A percentile compares a stretch with the other conserved stretches of the same genome.
Evolutionary conservation across 2,797 vertebrate species (phyloP).

Genomic region (Chloroceryle inda): DNA sequence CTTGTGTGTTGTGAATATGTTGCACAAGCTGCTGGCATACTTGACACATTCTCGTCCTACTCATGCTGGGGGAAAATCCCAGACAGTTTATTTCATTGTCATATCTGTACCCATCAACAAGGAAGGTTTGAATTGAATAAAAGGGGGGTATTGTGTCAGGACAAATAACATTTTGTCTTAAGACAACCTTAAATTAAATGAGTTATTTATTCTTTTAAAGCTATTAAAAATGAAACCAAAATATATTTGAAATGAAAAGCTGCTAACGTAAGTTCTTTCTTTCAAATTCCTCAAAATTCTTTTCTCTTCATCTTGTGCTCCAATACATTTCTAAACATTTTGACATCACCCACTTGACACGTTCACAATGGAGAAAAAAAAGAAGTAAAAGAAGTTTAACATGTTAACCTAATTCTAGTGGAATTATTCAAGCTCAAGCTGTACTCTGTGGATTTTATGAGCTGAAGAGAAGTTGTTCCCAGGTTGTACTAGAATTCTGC

Average conservation of each 20-base stretch:
- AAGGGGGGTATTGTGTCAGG: neutral
- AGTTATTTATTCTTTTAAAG: neutral
- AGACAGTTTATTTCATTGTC: neutral
- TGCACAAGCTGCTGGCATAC: neutral
- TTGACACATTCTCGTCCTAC: neutral
- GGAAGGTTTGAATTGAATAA: neutral
- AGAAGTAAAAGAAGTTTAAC: neutral
- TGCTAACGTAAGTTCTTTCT: neutral
- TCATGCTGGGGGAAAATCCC: rapidly evolving
- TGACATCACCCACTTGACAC: neutral
- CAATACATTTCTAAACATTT: neutral
- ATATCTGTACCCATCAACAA: neutral
- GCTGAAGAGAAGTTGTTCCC: neutral
- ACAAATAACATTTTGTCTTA: neutral
- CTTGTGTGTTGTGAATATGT: neutral
- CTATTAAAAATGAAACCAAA: neutral
- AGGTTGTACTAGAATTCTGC: neutral
- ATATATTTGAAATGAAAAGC: neutral
- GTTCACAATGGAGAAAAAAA: neutral
- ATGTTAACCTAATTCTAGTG: neutral
- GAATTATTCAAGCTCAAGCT: neutral
- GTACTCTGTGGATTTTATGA: neutral
- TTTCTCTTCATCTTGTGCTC: neutral
- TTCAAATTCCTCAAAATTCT: neutral
- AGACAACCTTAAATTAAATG: neutral